phyloP scores from a whole-genome alignment of 1,140 invertebrate genomes.

The Oreohelix idahoensis region DNA sequence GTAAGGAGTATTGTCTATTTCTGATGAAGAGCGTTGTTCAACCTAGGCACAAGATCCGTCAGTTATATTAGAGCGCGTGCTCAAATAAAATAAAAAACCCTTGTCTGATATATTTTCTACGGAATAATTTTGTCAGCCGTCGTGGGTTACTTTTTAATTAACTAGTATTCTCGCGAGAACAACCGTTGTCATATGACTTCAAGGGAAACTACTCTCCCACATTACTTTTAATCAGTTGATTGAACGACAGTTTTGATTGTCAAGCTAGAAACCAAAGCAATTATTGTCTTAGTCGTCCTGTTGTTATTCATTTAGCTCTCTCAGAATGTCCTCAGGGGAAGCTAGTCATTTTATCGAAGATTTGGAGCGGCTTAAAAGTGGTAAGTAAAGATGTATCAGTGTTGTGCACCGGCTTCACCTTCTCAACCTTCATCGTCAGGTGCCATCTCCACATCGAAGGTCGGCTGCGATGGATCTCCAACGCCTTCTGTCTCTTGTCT shows the following conservation, averaged over 20 bases:
- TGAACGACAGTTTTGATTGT: not conserved
- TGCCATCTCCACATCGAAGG: too few relatives aligned
- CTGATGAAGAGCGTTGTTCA: too few relatives aligned
- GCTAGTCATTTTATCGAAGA: constrained; percentile 27
- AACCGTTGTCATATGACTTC: constrained; percentile 23
- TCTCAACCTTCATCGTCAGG: too few relatives aligned
- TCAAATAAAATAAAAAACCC: too few relatives aligned
- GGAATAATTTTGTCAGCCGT: too few relatives aligned
- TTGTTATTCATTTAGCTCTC: not conserved
- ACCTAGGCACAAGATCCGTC: too few relatives aligned
- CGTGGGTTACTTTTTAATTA: not conserved
- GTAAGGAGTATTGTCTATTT: too few relatives aligned
- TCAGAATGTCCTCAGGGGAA: constrained; percentile 17
- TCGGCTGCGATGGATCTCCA: too few relatives aligned
- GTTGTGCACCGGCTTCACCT: not conserved
- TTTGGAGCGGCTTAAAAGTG: constrained; percentile 22
- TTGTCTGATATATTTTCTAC: too few relatives aligned
- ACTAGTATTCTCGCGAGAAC: not conserved
- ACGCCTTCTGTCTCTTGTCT: too few relatives aligned
- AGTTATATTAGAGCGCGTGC: too few relatives aligned
- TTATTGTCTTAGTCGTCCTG: not conserved
- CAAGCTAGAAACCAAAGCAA: not conserved
- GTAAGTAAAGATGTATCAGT: not conserved
- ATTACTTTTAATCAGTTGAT: not conserved
- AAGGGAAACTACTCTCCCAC: constrained; percentile 24